Base-by-base conservation (phyloP, 1,140 invertebrate species). In the Heliconius eleuchia region DNA sequence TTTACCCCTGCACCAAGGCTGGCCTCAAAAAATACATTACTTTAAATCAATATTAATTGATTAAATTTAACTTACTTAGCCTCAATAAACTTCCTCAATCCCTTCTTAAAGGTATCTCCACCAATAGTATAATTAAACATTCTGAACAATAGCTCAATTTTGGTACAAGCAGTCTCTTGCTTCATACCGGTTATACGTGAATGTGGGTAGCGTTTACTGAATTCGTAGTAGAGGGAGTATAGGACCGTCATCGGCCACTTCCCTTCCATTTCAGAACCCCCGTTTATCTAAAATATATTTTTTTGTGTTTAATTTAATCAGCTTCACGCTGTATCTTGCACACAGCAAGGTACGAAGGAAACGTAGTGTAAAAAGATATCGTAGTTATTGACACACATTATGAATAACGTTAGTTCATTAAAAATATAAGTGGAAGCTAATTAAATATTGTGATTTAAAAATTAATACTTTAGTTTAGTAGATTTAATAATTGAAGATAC, bases 61-160 rank as follows among this genome's bases (percentile, higher is more conserved):
- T 6, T 34, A 37, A 37, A 37, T 37, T 37, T 0, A 7, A 37
- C 55, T 39, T 93, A 96, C 96, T 95, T 95, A 75, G 96, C 92
- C 23, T 95, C 91, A 82, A 98, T 95, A 85, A 98, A 97, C 80
- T 95, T 96, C 80, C 96, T 95, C 55, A 99, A 87, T 18, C 97
- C 98, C 81, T 95, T 95, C 83, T 96, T 96, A 90, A 99, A 99
- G 1, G 97, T 97, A 6, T 96, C 92, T 72, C 96, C 96, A 6
- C 98, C 97, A 9, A 99, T 94, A 6, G 98, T 98, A 84, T 97
- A 97, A 85, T 98, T 97, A 88, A 99, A 96, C 98, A 99, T 99
- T 60, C 98, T 95, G 85, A 99, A 97, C 13, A 99, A 95, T n/a
- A 98, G 95, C 80, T 98, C 98, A n/a, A 97, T 96, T 92, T 97